Evolutionary conservation across 2,888 invertebrate genomes (phyloP), one percentile per base, ranked within the genome.

Genomic region (Norana najaformis): DNA sequence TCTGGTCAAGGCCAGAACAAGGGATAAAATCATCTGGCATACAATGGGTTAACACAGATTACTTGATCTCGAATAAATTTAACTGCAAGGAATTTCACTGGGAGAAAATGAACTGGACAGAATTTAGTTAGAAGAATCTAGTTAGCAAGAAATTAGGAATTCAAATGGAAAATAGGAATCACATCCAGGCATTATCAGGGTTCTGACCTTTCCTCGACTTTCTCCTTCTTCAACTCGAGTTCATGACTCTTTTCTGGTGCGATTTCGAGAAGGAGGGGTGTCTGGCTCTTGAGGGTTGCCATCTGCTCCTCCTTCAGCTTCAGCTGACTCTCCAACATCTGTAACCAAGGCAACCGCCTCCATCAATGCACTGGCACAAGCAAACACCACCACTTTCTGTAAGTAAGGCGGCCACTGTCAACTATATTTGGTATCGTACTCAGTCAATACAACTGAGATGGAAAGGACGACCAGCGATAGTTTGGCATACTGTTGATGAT

Each of bases 241-340:
- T 98, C 98, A 91, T 98, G 97, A 96, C 98, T 97, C 94, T 99
- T 98, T 92, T 99, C 98, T 1, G 99, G 99, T 89, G 98, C 98
- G 88, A 97, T 97, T 94, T 97, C 97, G 94, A 98, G 97, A 37
- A 91, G 53, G 92, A 99, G 96, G 94, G 98, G 98, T 92, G 98
- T 97, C 95, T 99, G 99, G 91, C 97, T 97, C 95, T 99, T 98
- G 90, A 99, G 96, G 95, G 99, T 98, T 92, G 97, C 97, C 14
- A 99, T 98, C 92, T 95, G 95, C 90, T 94, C 93, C 93, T 95
- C 98, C 92, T 97, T 97, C 30, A 98, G 93, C 92, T 94, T 94
- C 94, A 95, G 93, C 93, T 95, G 94, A 90, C 93, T 93, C 92
- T 95, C 95, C 90, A 95, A 92, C 90, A 93, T 92, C 94, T 94